These are phyloP conservation scores for Gadus chalcogrammus DNA, from an alignment of 2,113 vertebrate species.

Conservation along the genomic window DNA sequence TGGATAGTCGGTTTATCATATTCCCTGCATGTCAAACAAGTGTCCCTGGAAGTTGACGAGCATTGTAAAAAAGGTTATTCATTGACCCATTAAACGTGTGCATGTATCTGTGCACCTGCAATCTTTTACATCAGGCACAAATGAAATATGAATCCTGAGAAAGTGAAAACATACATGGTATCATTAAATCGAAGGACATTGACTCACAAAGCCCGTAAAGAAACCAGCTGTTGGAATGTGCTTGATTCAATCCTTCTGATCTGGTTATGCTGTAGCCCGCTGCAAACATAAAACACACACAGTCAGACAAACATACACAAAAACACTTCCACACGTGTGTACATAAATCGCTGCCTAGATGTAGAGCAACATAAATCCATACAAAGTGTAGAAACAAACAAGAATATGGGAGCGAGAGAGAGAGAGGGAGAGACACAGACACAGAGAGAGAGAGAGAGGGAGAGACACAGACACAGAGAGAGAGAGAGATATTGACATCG, in stretches of 20 bases:
- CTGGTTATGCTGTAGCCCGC: slow-evolving; percentile 88
- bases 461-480: background rate
- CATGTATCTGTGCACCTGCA: too few relatives aligned
- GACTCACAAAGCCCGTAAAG: slow-evolving; percentile 86
- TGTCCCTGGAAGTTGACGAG: background rate
- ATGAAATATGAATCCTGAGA: too few relatives aligned
- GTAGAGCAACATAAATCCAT: too few relatives aligned
- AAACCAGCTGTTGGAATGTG: slow-evolving; percentile 85
- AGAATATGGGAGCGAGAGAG: background rate
- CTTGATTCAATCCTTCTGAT: slow-evolving; percentile 81
- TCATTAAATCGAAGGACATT: background rate
- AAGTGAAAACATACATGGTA: too few relatives aligned
- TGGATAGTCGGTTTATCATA: too few relatives aligned
- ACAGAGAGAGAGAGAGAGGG: background rate
- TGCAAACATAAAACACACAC: slow-evolving; percentile 57
- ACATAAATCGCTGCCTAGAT: too few relatives aligned
- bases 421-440: background rate
- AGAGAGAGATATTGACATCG: background rate
- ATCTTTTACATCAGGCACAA: too few relatives aligned
- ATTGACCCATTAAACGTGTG: too few relatives aligned
- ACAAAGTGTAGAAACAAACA: background rate
- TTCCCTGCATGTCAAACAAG: background rate
- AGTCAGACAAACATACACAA: background rate
- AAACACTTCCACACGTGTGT: background rate
- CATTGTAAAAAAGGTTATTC: too few relatives aligned